Evolutionary conservation across 2,888 invertebrate species (phyloP).

Genomic region (Leptodirus hochenwartii): DNA sequence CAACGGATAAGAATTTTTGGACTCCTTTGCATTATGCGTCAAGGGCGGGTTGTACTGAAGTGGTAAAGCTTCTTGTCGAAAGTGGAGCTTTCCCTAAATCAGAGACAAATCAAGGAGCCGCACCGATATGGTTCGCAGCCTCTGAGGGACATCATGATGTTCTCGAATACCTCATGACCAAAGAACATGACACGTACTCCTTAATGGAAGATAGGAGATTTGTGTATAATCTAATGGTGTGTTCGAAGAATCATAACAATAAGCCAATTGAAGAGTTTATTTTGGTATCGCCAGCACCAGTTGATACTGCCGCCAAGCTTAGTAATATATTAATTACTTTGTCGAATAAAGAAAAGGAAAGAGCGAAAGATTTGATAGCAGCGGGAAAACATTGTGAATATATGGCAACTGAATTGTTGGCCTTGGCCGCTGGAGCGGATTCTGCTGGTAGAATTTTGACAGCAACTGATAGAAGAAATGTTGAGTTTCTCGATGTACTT

Average conservation of each 20-base stretch:
- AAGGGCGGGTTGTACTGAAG: slow-evolving; percentile 85
- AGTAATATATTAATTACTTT: slow-evolving; percentile 79
- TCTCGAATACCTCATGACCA: slow-evolving; percentile 85
- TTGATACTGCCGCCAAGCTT: slow-evolving; percentile 95
- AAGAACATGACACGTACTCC: slow-evolving; percentile 93
- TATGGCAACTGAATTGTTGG: slow-evolving; percentile 92
- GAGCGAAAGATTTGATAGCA: slow-evolving; percentile 88
- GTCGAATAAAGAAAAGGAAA: slow-evolving; percentile 92
- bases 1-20: slow-evolving; percentile 94
- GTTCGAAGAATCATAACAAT: slow-evolving; percentile 89
- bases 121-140: slow-evolving; percentile 96
- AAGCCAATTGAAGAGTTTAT: slow-evolving; percentile 96
- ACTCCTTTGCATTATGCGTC: slow-evolving; percentile 89
- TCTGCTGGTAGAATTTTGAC: slow-evolving; percentile 89
- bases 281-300: slow-evolving; percentile 96
- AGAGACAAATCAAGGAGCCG: slow-evolving; percentile 90
- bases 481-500: slow-evolving; percentile 88
- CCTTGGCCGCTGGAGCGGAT: slow-evolving; percentile 84
- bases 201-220: slow-evolving; percentile 83
- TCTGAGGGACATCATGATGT: slow-evolving; percentile 94
- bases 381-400: slow-evolving; percentile 93
- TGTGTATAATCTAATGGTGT: slow-evolving; percentile 95
- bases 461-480: slow-evolving; percentile 84
- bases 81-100: slow-evolving; percentile 91
- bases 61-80: slow-evolving; percentile 86